Conservation (phyloP, 2,797 vertebrate genomes). For the Tokudaia tokunoshimensis region DNA sequence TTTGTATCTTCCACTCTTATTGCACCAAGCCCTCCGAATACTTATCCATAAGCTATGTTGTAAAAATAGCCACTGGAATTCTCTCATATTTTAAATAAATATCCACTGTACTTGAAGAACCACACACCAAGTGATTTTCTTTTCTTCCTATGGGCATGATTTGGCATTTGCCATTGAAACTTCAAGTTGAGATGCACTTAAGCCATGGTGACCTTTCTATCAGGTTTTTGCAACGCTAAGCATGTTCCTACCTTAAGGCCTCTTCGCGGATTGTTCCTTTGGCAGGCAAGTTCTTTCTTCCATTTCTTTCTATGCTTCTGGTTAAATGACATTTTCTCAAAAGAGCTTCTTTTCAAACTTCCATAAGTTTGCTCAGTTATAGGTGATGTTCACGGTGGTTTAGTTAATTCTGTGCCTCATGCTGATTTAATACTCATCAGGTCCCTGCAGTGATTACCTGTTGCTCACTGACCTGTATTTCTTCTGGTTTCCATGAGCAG, state of each 20-base stretch:
- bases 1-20: neutral
- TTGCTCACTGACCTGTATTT: neutral
- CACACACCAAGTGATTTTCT: neutral
- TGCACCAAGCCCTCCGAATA: neutral
- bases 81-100: neutral
- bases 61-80: neutral
- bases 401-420: slow-evolving; percentile 36
- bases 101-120: neutral
- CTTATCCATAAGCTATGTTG: neutral
- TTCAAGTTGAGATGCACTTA: neutral
- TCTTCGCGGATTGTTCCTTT: neutral
- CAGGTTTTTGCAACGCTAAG: neutral
- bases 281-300: neutral
- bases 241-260: neutral
- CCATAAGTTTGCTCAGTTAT: neutral
- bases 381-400: neutral
- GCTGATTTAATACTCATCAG: slow-evolving; percentile 17
- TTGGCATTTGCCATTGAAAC: neutral
- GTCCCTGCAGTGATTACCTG: neutral
- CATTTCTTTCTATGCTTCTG: neutral
- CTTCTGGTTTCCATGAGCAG: neutral
- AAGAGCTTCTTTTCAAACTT: neutral
- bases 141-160: neutral
- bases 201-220: neutral
- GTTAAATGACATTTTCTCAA: neutral